Evolutionary conservation across 2,797 vertebrate genomes (phyloP).

Genomic region (Phrynocephalus vlangalii): DNA sequence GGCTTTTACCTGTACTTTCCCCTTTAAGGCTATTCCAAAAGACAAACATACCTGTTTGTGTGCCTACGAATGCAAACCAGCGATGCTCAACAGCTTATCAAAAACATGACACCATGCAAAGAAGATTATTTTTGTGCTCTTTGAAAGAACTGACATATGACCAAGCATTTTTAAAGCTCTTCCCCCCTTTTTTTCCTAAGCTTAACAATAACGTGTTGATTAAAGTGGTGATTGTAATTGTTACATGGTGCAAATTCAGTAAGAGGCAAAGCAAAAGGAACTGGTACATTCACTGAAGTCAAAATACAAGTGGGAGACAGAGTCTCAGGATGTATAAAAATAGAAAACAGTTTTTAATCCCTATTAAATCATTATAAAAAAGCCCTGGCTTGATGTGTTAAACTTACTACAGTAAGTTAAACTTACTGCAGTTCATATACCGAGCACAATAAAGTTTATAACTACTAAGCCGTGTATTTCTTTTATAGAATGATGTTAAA

Average conservation of each 20-base stretch:
- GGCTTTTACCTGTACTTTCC: no score
- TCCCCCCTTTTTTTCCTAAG: slow-evolving; percentile 36
- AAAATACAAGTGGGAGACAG: no score
- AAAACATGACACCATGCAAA: slow-evolving; percentile 48
- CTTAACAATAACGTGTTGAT: slow-evolving; percentile 75
- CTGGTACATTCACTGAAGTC: no score
- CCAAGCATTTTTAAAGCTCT: slow-evolving; percentile 4
- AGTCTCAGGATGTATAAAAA: no score
- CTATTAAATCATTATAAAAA: no score
- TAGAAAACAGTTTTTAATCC: no score
- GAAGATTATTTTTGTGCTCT: slow-evolving; percentile 37
- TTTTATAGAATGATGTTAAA: no score
- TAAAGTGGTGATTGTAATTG: slow-evolving; percentile 69
- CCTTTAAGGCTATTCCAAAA: slow-evolving; percentile 12
- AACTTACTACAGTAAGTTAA: no score
- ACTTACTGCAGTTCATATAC: no score
- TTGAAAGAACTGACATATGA: slow-evolving; percentile 48
- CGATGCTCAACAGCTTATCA: slow-evolving; percentile 49
- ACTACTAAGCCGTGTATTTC: no score
- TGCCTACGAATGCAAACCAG: slow-evolving; percentile 2
- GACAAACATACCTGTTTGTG: background rate
- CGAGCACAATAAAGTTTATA: no score
- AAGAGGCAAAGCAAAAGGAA: slow-evolving; percentile 37
- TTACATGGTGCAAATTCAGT: slow-evolving; percentile 69
- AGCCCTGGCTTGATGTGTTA: no score